A percentile compares a stretch with the other conserved stretches of the same genome.
These are phyloP conservation scores for Umimayanthus kanabou DNA, from an alignment of 92 coral and sea anemone genomes.

Conservation along the genomic window DNA sequence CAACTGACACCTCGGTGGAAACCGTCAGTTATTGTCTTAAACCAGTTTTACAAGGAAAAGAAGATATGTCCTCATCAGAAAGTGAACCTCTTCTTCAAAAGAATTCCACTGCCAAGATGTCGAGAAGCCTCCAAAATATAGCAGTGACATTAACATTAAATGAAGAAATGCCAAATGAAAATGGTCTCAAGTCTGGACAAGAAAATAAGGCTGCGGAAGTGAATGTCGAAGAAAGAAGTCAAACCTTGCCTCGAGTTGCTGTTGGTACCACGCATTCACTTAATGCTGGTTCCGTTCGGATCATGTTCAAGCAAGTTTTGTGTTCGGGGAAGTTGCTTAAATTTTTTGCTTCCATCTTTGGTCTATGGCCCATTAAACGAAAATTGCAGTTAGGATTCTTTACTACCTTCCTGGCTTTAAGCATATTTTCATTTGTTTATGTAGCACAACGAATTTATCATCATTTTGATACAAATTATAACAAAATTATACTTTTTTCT, in stretches of 20 bases:
- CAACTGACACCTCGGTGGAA: not conserved
- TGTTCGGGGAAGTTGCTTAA: not conserved
- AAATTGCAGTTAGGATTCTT: not conserved
- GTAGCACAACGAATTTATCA: not conserved
- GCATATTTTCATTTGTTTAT: constrained; percentile 1
- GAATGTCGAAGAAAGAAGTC: no score
- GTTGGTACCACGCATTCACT: not conserved
- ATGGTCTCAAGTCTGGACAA: not conserved
- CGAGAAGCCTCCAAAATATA: not conserved
- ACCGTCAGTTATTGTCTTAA: not conserved
- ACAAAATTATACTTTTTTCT: no score
- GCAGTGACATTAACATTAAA: not conserved
- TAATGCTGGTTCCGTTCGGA: not conserved
- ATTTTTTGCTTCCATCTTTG: not conserved
- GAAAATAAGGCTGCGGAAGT: not conserved
- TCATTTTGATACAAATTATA: not conserved
- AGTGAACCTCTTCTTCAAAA: not conserved
- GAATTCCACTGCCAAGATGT: not conserved
- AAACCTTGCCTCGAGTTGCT: not conserved
- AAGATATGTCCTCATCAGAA: constrained; percentile 6
- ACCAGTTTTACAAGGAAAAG: not conserved
- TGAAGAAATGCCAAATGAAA: not conserved
- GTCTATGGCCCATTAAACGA: constrained; percentile 8
- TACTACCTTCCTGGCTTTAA: not conserved
- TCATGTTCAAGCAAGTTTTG: not conserved